phyloP scores from a whole-genome alignment of 2,888 invertebrate genomes.

The Calliopum simillimum region DNA sequence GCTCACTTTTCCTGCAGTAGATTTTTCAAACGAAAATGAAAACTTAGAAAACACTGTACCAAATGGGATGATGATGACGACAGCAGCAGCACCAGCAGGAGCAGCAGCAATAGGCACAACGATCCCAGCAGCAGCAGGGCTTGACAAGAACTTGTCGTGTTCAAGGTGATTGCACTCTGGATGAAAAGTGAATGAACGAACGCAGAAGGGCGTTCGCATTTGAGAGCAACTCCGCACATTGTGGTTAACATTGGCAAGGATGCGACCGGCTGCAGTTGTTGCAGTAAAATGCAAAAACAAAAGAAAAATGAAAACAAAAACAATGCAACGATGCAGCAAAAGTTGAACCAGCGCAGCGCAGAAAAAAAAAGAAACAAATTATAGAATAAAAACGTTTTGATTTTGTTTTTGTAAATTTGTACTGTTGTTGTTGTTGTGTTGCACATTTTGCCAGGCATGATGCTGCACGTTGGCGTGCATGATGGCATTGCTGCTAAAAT shows the following conservation, averaged over 20 bases:
- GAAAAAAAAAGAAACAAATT: not conserved
- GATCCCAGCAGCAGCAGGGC: not conserved
- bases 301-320: not conserved
- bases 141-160: constrained; percentile 24
- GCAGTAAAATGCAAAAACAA: constrained; percentile 19
- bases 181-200: constrained; percentile 52
- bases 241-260: constrained; percentile 45
- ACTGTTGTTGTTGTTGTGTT: constrained; percentile 23
- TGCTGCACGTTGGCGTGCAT: constrained; percentile 28
- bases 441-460: constrained; percentile 13
- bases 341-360: not conserved
- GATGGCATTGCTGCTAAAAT: constrained; percentile 42
- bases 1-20: not conserved
- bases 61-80: constrained; percentile 2
- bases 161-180: constrained; percentile 48
- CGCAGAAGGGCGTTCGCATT: constrained; percentile 44
- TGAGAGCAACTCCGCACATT: constrained; percentile 36
- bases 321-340: not conserved
- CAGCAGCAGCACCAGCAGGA: constrained; percentile 12
- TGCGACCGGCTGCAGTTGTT: constrained; percentile 29
- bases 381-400: not conserved
- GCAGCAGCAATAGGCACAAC: not conserved
- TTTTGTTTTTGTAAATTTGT: not conserved
- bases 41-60: constrained; percentile 48
- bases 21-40: constrained; percentile 53